A percentile compares a stretch with the other conserved stretches of the same genome.
Evolutionary conservation across 2,888 invertebrate genomes (phyloP).

Genomic region (Lacanobia oleracea): DNA sequence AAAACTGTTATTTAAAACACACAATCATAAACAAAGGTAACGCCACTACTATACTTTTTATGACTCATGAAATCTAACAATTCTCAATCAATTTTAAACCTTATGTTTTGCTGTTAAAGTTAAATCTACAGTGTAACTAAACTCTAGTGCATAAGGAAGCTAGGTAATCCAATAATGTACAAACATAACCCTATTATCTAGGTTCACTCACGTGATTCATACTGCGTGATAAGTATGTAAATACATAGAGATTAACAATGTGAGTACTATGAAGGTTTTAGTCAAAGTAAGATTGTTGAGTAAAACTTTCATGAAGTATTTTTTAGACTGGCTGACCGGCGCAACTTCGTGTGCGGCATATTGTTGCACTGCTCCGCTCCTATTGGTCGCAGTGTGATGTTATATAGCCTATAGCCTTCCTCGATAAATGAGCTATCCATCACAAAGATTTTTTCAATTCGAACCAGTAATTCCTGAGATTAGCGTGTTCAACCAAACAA

Average conservation of each 20-base stretch:
- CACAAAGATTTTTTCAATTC: no score
- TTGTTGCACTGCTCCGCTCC: no score
- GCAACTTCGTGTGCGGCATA: no score
- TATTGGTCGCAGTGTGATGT: no score
- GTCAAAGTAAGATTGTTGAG: not conserved
- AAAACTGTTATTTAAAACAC: no score
- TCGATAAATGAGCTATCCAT: no score
- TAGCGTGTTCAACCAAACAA: no score
- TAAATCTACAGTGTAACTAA: not conserved
- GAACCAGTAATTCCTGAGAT: no score
- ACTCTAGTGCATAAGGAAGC: slow-evolving; percentile 50
- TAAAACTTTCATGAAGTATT: not conserved
- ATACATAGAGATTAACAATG: slow-evolving; percentile 12
- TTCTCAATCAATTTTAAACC: not conserved
- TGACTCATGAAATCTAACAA: slow-evolving; percentile 2
- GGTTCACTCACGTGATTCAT: slow-evolving; percentile 59
- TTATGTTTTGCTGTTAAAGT: not conserved
- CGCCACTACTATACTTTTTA: no score
- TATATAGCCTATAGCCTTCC: no score
- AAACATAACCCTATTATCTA: slow-evolving; percentile 60
- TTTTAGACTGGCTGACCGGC: no score
- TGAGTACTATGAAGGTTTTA: slow-evolving; percentile 10
- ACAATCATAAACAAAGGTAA: no score
- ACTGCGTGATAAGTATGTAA: slow-evolving; percentile 34
- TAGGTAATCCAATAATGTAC: slow-evolving; percentile 59